Conservation (phyloP, 1,140 invertebrate species). For the Lucilia cuprina region DNA sequence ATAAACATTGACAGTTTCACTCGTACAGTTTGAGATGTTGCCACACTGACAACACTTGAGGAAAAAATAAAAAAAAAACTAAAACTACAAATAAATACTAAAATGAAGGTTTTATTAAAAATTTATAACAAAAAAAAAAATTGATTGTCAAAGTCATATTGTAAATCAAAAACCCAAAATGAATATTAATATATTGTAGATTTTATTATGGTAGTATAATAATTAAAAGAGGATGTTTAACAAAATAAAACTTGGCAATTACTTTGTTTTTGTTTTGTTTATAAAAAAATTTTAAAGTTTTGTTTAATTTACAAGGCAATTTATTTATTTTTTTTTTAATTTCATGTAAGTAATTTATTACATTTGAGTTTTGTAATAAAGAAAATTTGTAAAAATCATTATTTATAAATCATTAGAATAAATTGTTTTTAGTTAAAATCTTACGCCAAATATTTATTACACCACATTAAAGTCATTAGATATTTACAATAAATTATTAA, state of each 20-base stretch:
- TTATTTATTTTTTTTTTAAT: background rate
- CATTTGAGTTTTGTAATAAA: too few relatives aligned
- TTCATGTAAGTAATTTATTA: too few relatives aligned
- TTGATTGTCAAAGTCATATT: conserved; percentile 13
- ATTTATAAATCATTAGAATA: too few relatives aligned
- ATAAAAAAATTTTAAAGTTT: background rate
- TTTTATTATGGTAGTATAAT: background rate
- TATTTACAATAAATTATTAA: too few relatives aligned
- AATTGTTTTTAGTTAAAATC: too few relatives aligned
- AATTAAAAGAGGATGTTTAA: background rate
- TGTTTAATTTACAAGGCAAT: background rate
- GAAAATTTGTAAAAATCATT: too few relatives aligned
- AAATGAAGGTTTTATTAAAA: background rate
- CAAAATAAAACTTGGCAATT: too few relatives aligned
- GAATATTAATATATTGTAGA: background rate
- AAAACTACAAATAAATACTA: too few relatives aligned
- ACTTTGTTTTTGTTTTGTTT: background rate
- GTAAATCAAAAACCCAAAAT: background rate
- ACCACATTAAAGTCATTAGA: too few relatives aligned
- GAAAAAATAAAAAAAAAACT: too few relatives aligned
- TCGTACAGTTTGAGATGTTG: background rate
- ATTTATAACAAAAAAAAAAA: background rate
- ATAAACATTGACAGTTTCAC: background rate
- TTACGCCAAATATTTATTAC: too few relatives aligned
- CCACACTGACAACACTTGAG: background rate